Conservation (phyloP, 2,888 invertebrate species). For the Lysandra coridon region DNA sequence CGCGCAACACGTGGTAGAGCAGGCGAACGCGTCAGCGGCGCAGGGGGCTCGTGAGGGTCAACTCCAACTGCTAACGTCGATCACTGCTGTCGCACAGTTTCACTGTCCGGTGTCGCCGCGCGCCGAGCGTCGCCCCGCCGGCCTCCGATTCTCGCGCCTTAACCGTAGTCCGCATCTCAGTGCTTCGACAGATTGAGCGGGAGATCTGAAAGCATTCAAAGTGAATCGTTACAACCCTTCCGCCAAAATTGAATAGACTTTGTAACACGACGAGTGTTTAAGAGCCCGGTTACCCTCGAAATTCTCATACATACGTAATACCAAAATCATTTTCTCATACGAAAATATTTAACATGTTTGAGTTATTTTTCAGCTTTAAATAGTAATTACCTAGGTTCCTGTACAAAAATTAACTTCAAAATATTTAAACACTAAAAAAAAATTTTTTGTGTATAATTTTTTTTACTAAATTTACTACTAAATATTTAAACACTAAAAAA, state of each 20-base stretch:
- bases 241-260: neutral
- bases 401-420: too few relatives aligned
- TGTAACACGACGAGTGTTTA: too few relatives aligned
- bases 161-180: conserved; percentile 58
- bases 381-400: too few relatives aligned
- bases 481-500: too few relatives aligned
- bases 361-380: too few relatives aligned
- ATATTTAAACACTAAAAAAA: too few relatives aligned
- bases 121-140: conserved; percentile 28
- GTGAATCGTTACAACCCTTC: neutral
- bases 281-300: too few relatives aligned
- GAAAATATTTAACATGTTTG: too few relatives aligned
- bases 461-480: too few relatives aligned
- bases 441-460: too few relatives aligned
- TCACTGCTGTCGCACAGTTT: neutral
- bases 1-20: neutral
- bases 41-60: neutral
- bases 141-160: conserved; percentile 53
- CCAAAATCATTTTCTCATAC: too few relatives aligned
- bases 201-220: conserved; percentile 86
- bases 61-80: neutral
- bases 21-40: neutral
- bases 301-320: too few relatives aligned
- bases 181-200: conserved; percentile 95
- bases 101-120: neutral